Conservation (phyloP, 2,797 vertebrate genomes). For the Cheirogaleus major region DNA sequence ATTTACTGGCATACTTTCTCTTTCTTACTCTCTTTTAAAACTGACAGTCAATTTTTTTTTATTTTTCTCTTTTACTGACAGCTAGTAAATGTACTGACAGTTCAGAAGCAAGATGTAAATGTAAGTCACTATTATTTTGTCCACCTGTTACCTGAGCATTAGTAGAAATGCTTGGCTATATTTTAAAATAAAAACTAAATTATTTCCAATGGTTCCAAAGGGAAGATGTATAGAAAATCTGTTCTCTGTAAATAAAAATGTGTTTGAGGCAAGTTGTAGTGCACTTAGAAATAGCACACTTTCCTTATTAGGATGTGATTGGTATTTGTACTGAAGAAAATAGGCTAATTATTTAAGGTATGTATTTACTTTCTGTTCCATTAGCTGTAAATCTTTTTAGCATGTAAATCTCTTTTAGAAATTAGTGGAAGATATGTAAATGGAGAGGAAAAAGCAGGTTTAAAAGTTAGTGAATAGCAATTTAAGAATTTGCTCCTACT, state of each 20-base stretch:
- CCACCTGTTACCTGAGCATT: slow-evolving; percentile 32
- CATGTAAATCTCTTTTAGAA: slow-evolving; percentile 23
- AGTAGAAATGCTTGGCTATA: not conserved
- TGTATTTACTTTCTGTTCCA: slow-evolving; percentile 25
- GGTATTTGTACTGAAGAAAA: slow-evolving; percentile 6
- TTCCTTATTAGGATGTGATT: not conserved
- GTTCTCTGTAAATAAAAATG: slow-evolving; percentile 32
- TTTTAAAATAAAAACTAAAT: slow-evolving; percentile 67
- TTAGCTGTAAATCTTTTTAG: slow-evolving; percentile 41
- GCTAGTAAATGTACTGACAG: slow-evolving; percentile 73
- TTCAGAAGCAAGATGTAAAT: slow-evolving; percentile 71
- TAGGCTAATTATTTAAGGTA: slow-evolving; percentile 20
- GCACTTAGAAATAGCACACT: not conserved
- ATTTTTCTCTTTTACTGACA: slow-evolving; percentile 75
- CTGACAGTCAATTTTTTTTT: slow-evolving; percentile 67
- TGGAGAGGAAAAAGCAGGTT: not conserved
- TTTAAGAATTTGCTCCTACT: slow-evolving; percentile 29
- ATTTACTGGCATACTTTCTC: slow-evolving; percentile 34
- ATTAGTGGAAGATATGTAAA: slow-evolving; percentile 39
- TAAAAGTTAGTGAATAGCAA: slow-evolving; percentile 40
- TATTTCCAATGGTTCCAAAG: not conserved
- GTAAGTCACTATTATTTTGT: slow-evolving; percentile 72
- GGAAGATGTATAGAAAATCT: not conserved
- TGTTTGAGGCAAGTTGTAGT: not conserved
- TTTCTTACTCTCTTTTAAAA: slow-evolving; percentile 45